A percentile compares a stretch with the other conserved stretches of the same genome.
Conservation (phyloP, 2,888 invertebrate species). For the Campopleginae sp. region DNA sequence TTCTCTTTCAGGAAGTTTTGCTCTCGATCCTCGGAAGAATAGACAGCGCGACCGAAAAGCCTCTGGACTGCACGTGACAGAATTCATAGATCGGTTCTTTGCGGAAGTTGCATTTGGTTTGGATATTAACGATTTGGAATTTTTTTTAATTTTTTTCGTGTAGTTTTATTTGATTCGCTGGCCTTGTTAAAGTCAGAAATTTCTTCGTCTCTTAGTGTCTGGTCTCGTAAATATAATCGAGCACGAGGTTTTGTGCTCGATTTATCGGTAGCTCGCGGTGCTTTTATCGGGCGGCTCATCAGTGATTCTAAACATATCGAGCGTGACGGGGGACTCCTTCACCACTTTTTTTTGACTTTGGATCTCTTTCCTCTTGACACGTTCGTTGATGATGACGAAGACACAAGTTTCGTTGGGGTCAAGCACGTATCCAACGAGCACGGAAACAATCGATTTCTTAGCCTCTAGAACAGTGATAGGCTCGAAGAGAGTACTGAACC, state of each 20-base stretch:
- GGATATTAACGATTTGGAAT: not conserved
- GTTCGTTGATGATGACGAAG: constrained; percentile 49
- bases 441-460: constrained; percentile 37
- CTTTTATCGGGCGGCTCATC: constrained; percentile 27
- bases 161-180: not conserved
- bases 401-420: constrained; percentile 30
- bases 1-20: not conserved
- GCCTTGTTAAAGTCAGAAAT: not conserved
- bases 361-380: constrained; percentile 56
- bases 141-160: not conserved
- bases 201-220: not conserved
- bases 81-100: not conserved
- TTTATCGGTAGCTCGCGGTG: constrained; percentile 27
- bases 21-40: not conserved
- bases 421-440: constrained; percentile 48
- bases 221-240: constrained; percentile 15
- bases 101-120: not conserved
- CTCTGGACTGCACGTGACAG: not conserved
- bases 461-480: constrained; percentile 38
- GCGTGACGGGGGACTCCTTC: not conserved
- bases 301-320: constrained; percentile 41
- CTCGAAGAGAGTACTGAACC: constrained; percentile 31
- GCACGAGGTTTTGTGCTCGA: constrained; percentile 35
- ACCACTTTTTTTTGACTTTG: not conserved
- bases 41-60: not conserved